Evolutionary conservation across 2,797 vertebrate genomes (phyloP), one percentile per base, ranked within the genome.

Genomic region (Odontamblyopus rebecca): DNA sequence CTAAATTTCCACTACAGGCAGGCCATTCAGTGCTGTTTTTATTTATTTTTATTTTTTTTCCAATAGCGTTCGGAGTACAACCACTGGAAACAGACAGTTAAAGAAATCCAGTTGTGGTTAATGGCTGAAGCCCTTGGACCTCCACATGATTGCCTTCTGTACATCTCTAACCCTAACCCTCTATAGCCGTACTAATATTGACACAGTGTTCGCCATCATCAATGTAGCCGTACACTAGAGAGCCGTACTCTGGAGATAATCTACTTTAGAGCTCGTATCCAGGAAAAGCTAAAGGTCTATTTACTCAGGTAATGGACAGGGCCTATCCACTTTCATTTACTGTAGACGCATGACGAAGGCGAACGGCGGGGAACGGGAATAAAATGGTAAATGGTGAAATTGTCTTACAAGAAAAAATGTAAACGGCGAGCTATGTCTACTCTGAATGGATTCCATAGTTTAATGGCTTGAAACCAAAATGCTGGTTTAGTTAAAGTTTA

Each of bases 201-300:
- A 63, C 61, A 63, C 23, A 44, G 23, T 27, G 38, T 41, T 48
- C 63, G 9, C 38, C n/a, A 12, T 41, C 63, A 63, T 63, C 23
- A 63, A n/a, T 19, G 30, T 19, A 35, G 30, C 60, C 8, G 18
- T 23, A 12, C 38, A 44, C 38, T 48, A 26, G 63, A 65, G 63
- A 35, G 27, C 41, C n/a, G 12, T 12, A 29, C 29, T 6, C 41
- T 72, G 57, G 50, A 61, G 61, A 38, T 76, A 19, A 50, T 67
- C 51, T 53, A 56, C 63, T 71, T 65, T 65, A 65, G 23, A 9
- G 63, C 5, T n/a, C 26, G 63, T 48, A 50, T 44, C 23, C 38
- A 48, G 63, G 38, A 65, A 65, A 65, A 65, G 38, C 32, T 4
- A 38, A 26, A 27, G 61, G 61, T 35, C 63, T 65, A 48, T 65